A percentile compares a stretch with the other conserved stretches of the same genome.
These are phyloP conservation scores for Parnassius glacialis DNA, from an alignment of 2,888 invertebrate genomes.

Conservation along the genomic window DNA sequence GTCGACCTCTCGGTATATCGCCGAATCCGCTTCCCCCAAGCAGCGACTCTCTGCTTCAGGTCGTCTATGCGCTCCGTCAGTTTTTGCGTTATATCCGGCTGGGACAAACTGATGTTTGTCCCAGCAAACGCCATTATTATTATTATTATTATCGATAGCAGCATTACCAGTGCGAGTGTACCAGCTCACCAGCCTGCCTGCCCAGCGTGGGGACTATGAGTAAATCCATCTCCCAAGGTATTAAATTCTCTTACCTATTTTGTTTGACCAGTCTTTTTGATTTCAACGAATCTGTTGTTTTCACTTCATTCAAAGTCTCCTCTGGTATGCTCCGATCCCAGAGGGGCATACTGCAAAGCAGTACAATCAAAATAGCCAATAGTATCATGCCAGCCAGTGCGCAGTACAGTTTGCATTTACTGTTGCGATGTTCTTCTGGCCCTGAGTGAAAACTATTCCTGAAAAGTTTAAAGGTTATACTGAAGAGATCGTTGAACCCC, in stretches of 20 bases:
- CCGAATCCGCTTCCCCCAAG: too few species aligned
- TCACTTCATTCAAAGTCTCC: not conserved
- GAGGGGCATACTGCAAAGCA: conserved; percentile 16
- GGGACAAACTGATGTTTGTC: too few species aligned
- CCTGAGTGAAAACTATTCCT: not conserved
- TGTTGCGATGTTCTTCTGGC: not conserved
- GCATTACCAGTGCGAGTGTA: too few species aligned
- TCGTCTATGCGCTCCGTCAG: too few species aligned
- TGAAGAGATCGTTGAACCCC: too few species aligned
- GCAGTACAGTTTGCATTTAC: conserved; percentile 15
- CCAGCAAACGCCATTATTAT: too few species aligned
- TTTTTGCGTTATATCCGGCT: too few species aligned
- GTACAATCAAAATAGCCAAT: conserved; percentile 12
- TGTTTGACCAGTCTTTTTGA: conserved; percentile 5
- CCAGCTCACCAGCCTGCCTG: too few species aligned
- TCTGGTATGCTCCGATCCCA: not conserved
- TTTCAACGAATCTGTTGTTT: conserved; percentile 6
- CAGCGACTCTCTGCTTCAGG: too few species aligned
- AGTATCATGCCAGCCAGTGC: conserved; percentile 16
- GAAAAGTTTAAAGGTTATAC: not conserved
- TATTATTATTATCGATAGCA: too few species aligned
- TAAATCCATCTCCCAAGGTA: not conserved
- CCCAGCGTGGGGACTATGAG: too few species aligned
- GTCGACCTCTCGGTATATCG: too few species aligned
- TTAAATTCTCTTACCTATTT: conserved; percentile 4